These are phyloP conservation scores for Smutsia gigantea DNA, from an alignment of 2,797 vertebrate genomes.

Conservation along the genomic window DNA sequence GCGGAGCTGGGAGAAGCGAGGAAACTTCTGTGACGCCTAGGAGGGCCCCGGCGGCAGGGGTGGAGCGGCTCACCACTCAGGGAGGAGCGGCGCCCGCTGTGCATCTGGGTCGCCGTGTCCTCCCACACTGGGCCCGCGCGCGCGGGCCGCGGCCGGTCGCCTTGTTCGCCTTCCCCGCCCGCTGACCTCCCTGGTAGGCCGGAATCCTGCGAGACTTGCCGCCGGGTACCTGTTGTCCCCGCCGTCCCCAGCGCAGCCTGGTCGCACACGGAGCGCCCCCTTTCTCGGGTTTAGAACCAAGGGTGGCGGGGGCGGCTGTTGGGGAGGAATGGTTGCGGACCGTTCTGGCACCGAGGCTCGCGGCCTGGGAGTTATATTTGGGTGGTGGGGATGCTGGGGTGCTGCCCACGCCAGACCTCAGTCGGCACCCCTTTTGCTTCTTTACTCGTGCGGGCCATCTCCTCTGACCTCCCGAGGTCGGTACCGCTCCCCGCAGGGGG, in stretches of 20 bases:
- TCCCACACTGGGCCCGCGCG: not conserved
- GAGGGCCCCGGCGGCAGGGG: no score
- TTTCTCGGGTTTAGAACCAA: not conserved
- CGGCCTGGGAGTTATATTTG: not conserved
- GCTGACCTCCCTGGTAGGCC: no score
- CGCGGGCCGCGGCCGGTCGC: not conserved
- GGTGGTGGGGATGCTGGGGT: not conserved
- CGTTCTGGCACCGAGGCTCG: not conserved
- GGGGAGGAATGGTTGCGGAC: not conserved
- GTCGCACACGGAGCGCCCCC: not conserved
- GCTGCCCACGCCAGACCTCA: not conserved
- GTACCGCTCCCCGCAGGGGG: not conserved
- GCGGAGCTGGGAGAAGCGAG: not conserved
- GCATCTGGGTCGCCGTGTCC: slow-evolving; percentile 14
- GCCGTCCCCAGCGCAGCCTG: not conserved
- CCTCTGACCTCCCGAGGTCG: not conserved
- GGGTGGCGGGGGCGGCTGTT: fast-evolving
- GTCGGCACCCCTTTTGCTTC: not conserved
- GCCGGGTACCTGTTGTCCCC: not conserved
- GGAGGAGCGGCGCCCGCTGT: not conserved
- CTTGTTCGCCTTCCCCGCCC: no score
- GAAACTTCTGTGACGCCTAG: not conserved
- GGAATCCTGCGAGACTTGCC: not conserved
- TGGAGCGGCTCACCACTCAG: not conserved
- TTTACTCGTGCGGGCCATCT: not conserved